Evolutionary conservation across 2,797 vertebrate species (phyloP), one percentile per base, ranked within the genome.

Genomic region (Anabacerthia variegaticeps): DNA sequence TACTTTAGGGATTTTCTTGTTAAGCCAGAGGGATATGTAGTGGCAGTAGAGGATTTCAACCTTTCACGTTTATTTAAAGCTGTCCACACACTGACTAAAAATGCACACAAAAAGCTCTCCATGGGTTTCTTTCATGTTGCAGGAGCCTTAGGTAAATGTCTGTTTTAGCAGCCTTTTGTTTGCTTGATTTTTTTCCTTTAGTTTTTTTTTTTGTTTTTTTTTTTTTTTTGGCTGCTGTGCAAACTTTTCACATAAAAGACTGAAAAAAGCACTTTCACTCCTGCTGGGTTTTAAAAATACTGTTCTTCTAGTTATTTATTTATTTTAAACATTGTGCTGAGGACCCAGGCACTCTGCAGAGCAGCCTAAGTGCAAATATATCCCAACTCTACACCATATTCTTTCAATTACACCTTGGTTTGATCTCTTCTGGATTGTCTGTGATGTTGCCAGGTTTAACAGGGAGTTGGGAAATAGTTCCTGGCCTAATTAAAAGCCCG

Each of bases 181-280:
- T 83, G 55, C 30, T 52, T 69, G 37, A 19, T 32, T 67, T 56
- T 83, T 39, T 30, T 37, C 51, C 17, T 10, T 32, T 12, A n/a
- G 43, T 20, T 61, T 14, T 19, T 48, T 68, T 41, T 41, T 54
- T 76, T 14, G 17, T 43, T 68, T 41, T 34, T 54, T 76, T 39
- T 27, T 34, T 54, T 37, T 51, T 81, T 68, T 88, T 81, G 66
- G 52, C 86, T 79, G 87, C 82, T 92, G 76, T 65, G 61, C 92
- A 96, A 93, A 91, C 59, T 94, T 97, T 91, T 92, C 58, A 75
- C 49, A 52, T 72, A 68, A 91, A 96, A 85, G 92, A 48, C 46
- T 88, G 85, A 93, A 68, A 91, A 96, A 97, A 92, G 66, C 88
- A 96, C 89, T 96, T 95, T 96, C 92, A 71, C 92, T 97, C 86